A percentile compares a stretch with the other conserved stretches of the same genome.
phyloP scores from a whole-genome alignment of 2,113 vertebrate genomes.

The Uria lomvia region DNA sequence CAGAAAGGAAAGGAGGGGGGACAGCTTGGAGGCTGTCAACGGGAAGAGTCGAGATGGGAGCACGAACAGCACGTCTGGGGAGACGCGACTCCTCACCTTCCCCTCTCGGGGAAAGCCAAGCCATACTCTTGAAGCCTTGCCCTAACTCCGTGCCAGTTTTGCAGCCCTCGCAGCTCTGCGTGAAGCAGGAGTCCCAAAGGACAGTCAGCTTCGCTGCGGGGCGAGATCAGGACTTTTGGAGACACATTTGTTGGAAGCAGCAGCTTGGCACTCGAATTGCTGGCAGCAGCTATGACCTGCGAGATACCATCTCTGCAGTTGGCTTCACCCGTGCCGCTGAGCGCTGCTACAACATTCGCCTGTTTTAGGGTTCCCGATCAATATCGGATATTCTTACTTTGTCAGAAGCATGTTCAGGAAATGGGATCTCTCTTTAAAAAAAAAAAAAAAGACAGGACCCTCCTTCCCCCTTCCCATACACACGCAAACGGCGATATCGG shows the following conservation, averaged over 20 bases:
- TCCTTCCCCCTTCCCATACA: not conserved
- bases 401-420: conserved; percentile 49
- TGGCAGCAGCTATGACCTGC: conserved; percentile 66
- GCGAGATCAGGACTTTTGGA: conserved; percentile 41
- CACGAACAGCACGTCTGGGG: not conserved
- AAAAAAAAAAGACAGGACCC: not conserved
- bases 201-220: not conserved
- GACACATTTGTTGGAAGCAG: conserved; percentile 53
- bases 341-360: not conserved
- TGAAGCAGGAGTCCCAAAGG: conserved; percentile 9
- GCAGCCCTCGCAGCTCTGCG: not conserved
- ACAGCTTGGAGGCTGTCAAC: not conserved
- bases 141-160: not conserved
- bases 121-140: not conserved
- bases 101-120: not conserved
- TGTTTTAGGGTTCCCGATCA: conserved; percentile 35
- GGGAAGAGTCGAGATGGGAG: not conserved
- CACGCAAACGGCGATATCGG: not conserved
- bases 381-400: conserved; percentile 9
- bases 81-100: not conserved
- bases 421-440: conserved; percentile 3
- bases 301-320: conserved; percentile 55
- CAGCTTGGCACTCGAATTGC: conserved; percentile 46
- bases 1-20: not conserved
- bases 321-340: conserved; percentile 39